Evolutionary conservation across 2,888 invertebrate genomes (phyloP).

Genomic region (Scrobipalpa costella): DNA sequence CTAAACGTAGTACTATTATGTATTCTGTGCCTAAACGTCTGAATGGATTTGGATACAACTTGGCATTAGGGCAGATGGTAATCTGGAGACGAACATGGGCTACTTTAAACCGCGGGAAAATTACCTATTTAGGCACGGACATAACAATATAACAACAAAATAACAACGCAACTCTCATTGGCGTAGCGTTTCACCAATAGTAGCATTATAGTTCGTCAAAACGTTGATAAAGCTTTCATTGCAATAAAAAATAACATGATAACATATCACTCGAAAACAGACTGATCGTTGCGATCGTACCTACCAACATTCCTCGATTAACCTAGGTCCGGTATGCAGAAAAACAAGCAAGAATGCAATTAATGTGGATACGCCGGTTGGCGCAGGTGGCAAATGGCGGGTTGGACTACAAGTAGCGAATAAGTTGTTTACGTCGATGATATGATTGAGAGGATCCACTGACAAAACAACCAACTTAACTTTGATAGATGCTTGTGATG

Average conservation of each 20-base stretch:
- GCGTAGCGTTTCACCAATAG: background rate
- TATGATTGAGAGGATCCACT: conserved; percentile 2
- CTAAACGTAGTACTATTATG: too few species aligned
- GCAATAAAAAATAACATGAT: background rate
- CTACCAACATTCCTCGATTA: background rate
- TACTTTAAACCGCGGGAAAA: background rate
- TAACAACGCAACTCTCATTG: background rate
- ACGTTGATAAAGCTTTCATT: conserved; percentile 7
- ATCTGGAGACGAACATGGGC: too few species aligned
- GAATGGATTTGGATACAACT: too few species aligned
- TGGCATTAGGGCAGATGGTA: too few species aligned
- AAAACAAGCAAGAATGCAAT: conserved; percentile 10
- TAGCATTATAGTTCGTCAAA: background rate
- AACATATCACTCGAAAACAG: background rate
- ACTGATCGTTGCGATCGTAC: conserved; percentile 7
- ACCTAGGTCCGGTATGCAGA: conserved; percentile 17
- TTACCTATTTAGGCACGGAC: background rate
- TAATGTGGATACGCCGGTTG: background rate
- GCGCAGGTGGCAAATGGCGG: background rate
- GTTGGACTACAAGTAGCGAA: background rate
- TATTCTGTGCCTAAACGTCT: too few species aligned
- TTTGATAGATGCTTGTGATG: too few species aligned
- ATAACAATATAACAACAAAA: too few species aligned
- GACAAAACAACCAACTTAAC: too few species aligned
- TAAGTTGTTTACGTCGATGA: background rate